phyloP scores from a whole-genome alignment of 37 sponge, comb jelly and placozoan genomes.

The Chondrosia reniformis region DNA sequence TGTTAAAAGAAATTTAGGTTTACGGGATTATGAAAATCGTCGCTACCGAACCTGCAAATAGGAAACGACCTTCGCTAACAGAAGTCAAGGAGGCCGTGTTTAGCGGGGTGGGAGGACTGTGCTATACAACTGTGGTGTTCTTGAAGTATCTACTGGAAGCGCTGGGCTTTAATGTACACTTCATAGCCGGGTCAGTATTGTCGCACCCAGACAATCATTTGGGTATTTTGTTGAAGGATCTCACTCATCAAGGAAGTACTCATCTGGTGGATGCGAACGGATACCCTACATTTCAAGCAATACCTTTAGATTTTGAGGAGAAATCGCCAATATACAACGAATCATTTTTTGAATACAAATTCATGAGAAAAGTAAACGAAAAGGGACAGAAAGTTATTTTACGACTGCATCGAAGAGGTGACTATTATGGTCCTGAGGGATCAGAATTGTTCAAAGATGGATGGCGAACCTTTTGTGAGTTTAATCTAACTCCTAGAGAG shows the following conservation, averaged over 20 bases:
- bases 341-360: slow-evolving; percentile 49
- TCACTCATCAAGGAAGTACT: background rate
- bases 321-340: slow-evolving; percentile 41
- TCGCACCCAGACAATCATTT: slow-evolving; percentile 29
- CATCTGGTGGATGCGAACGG: slow-evolving; percentile 45
- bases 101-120: slow-evolving; percentile 42
- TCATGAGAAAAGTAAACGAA: slow-evolving; percentile 3
- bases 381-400: no score
- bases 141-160: slow-evolving; percentile 41
- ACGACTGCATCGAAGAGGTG: slow-evolving; percentile 16
- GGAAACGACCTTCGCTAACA: slow-evolving; percentile 24
- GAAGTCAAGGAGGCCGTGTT: slow-evolving; percentile 34
- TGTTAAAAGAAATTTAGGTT: background rate
- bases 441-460: background rate
- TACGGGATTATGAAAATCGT: background rate
- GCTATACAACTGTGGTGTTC: slow-evolving; percentile 39
- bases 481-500: slow-evolving; percentile 22
- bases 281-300: slow-evolving; percentile 44
- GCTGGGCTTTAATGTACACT: slow-evolving; percentile 23
- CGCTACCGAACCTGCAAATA: background rate
- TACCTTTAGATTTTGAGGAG: slow-evolving; percentile 41
- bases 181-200: background rate
- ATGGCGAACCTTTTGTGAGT: slow-evolving; percentile 4
- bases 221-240: slow-evolving; percentile 1
- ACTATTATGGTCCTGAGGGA: background rate